A percentile compares a stretch with the other conserved stretches of the same genome.
Evolutionary conservation across 2,113 vertebrate species (phyloP).

Genomic region (Heptranchias perlo): DNA sequence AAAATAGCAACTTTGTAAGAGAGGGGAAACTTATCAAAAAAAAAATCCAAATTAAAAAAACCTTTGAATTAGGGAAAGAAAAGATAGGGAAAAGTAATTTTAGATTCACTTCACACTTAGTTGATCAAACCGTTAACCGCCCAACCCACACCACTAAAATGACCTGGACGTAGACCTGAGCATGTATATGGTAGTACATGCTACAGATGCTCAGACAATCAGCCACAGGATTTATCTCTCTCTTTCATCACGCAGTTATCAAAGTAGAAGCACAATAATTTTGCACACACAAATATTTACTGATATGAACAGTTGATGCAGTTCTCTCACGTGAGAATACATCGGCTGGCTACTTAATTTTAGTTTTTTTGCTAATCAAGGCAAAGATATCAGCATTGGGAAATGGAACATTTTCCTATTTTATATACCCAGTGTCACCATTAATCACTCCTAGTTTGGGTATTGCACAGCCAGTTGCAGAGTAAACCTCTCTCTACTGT

Average conservation of each 20-base stretch:
- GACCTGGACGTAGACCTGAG: background rate
- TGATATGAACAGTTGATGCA: background rate
- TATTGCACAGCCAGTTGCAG: background rate
- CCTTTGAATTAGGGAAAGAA: too few relatives aligned
- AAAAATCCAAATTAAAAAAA: too few relatives aligned
- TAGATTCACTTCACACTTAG: background rate
- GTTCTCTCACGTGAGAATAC: background rate
- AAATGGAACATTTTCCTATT: background rate
- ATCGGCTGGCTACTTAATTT: background rate
- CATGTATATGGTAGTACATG: background rate
- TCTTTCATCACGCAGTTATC: background rate
- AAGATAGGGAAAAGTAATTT: background rate
- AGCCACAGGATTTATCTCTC: background rate
- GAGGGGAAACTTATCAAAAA: too few relatives aligned
- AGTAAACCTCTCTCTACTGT: background rate
- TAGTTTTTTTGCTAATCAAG: background rate
- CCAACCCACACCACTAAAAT: background rate
- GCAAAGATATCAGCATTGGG: background rate
- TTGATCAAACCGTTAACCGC: background rate
- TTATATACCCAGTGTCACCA: background rate
- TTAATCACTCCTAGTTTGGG: background rate
- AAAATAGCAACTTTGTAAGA: too few relatives aligned
- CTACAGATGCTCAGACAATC: background rate
- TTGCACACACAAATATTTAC: background rate
- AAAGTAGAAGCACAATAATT: background rate